Base-by-base conservation (phyloP, 2,888 invertebrate species). In the Hyppa rectilinea region DNA sequence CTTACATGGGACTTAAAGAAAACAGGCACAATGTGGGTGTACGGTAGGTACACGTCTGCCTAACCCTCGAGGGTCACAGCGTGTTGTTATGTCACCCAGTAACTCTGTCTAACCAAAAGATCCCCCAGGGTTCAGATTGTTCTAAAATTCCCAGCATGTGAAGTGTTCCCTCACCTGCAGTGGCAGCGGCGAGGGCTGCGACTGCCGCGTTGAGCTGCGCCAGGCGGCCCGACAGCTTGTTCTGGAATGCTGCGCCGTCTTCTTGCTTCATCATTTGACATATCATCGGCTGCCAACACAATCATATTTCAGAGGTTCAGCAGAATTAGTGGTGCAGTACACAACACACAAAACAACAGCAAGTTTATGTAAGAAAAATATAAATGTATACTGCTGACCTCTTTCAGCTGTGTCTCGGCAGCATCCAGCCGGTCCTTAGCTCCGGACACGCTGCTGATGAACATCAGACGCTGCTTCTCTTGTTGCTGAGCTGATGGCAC, bases 191-290 rank as follows among this genome's bases (percentile, higher is more conserved):
- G 0, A 90, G 80, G 0, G 86, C 78, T 0, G 89, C 90, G 12
- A 90, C 71, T 23, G 88, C 87, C 0, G 88, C 87, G 65, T 87
- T 87, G 31, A 88, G 82, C 38, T 82, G 83, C 50, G 78, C 86
- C 43, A 88, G 65, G 1, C 80, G 65, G 6, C 79, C 72, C 0
- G 82, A 49, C 47, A 89, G 67, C 12, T 75, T 71, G 4, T 45
- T 59, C 38, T 86, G 75, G 10, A 85, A 56, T 0, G 78, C 69
- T 10, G 40, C 69, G 5, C 70, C 80, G 0, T 73, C 76, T 17
- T 80, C 84, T 12, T 62, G 61, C 47, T 34, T 67, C 62, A 82
- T 80, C 20, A 63, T 6, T 20, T 68, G 65, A 34, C 70, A 70
- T 7, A 63, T 17, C 52, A 71, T 14, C 10, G 71, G 71, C 71